These are phyloP conservation scores for Edolisoma coerulescens DNA, from an alignment of 2,113 vertebrate species.

Conservation along the genomic window DNA sequence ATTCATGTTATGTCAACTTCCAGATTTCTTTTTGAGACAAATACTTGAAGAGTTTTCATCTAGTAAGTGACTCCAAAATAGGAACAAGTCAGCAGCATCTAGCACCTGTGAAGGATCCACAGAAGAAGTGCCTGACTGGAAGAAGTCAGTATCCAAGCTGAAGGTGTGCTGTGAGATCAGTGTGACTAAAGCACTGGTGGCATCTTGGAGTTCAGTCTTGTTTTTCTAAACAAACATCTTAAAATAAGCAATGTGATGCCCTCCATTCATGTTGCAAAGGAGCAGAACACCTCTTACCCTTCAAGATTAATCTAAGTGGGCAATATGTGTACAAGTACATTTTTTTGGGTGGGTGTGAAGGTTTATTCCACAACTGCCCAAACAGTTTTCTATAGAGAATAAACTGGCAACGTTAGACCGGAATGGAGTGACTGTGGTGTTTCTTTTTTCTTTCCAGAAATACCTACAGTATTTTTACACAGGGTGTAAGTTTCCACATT, in stretches of 20 bases:
- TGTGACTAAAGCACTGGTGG: neutral
- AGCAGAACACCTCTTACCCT: neutral
- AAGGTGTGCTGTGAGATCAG: neutral
- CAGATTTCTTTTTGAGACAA: neutral
- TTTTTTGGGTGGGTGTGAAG: neutral
- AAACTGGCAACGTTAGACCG: neutral
- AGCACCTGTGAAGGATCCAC: neutral
- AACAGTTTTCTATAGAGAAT: neutral
- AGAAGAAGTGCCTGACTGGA: neutral
- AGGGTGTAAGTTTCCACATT: neutral
- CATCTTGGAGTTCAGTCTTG: neutral
- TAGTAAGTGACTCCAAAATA: neutral
- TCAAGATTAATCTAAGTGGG: neutral
- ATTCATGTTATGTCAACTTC: neutral
- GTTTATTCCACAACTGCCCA: neutral
- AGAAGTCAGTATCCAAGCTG: neutral
- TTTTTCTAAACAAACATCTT: neutral
- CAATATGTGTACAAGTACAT: neutral
- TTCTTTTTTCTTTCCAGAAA: neutral
- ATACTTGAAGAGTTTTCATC: neutral
- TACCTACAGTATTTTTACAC: neutral
- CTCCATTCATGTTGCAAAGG: neutral
- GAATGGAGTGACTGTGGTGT: neutral
- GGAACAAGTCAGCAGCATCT: neutral
- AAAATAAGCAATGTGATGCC: neutral